phyloP scores from a whole-genome alignment of 2,113 vertebrate species.

The Perccottus glenii region DNA sequence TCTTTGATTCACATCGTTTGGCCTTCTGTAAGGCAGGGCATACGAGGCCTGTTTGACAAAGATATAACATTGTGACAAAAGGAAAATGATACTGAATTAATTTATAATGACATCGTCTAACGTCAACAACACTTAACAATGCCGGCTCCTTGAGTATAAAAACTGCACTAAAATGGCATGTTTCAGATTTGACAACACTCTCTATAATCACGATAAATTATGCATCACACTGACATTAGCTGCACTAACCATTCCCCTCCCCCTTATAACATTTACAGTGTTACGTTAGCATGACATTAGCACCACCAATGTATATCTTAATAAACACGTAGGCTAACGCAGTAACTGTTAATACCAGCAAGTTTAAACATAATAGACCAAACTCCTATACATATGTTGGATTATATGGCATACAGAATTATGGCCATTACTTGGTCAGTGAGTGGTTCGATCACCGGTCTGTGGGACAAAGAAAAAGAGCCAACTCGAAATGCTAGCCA shows the following conservation, averaged over 20 bases:
- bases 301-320: constrained; percentile 20
- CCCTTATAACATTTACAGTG: constrained; percentile 29
- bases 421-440: not conserved
- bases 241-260: constrained; percentile 19
- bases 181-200: not conserved
- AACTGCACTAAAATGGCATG: constrained; percentile 12
- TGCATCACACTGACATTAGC: constrained; percentile 36
- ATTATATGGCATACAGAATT: not conserved
- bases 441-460: constrained; percentile 16
- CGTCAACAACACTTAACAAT: not conserved
- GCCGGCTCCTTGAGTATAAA: not conserved
- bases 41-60: not conserved
- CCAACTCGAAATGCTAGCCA: constrained; percentile 47
- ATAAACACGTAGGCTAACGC: constrained; percentile 18
- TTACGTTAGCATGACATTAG: constrained; percentile 33
- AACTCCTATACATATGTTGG: not conserved
- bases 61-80: not conserved
- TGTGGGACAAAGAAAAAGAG: constrained; percentile 78
- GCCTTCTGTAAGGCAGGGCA: not conserved
- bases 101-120: not conserved
- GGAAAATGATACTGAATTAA: not conserved
- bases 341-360: not conserved
- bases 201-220: not conserved
- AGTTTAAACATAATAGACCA: not conserved
- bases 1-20: not conserved